Evolutionary conservation across 2,797 vertebrate genomes (phyloP).

Genomic region (Octomys mimax): DNA sequence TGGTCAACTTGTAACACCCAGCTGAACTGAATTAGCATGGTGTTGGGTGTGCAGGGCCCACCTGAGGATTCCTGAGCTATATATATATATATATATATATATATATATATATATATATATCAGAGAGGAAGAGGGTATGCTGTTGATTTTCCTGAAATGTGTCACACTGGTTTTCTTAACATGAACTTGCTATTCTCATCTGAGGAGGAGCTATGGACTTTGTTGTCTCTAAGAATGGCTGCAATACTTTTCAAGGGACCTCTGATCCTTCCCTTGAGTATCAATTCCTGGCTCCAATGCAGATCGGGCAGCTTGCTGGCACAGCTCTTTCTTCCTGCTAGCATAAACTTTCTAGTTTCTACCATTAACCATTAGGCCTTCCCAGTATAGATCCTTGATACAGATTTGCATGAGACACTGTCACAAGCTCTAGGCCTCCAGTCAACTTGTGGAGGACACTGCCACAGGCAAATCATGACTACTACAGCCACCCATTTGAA

Average conservation of each 20-base stretch:
- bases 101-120: too few relatives aligned
- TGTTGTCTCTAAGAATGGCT: neutral
- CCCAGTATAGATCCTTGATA: neutral
- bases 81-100: too few relatives aligned
- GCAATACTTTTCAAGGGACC: neutral
- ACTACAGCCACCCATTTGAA: neutral
- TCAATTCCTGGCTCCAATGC: neutral
- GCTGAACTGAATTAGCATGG: neutral
- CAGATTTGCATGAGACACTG: neutral
- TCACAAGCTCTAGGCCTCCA: neutral
- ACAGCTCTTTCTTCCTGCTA: neutral
- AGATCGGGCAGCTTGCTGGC: neutral
- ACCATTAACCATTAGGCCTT: neutral
- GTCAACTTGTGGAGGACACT: neutral
- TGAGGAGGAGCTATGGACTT: neutral
- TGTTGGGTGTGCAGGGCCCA: neutral
- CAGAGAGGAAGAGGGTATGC: neutral
- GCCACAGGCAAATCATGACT: neutral
- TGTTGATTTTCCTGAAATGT: neutral
- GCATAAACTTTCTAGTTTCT: neutral
- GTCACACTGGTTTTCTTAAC: neutral
- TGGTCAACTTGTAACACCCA: neutral
- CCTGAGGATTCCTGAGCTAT: neutral
- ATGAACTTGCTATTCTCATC: neutral
- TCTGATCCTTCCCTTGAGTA: neutral